Base-by-base conservation (phyloP, 2,888 invertebrate genomes). In the Dynastes tityus region DNA sequence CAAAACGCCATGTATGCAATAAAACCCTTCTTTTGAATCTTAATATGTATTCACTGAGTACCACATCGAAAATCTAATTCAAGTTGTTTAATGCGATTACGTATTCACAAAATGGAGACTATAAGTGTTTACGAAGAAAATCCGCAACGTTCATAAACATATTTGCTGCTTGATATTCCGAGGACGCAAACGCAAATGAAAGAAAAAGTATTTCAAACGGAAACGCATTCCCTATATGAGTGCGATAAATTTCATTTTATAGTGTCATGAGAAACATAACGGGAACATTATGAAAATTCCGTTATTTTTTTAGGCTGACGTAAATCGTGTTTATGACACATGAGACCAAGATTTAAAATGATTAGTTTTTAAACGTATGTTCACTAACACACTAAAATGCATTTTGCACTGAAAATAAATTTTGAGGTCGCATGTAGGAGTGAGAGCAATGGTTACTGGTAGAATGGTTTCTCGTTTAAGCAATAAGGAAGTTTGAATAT, bases 241-340 rank as follows among this genome's bases (percentile, higher is more conserved):
- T 32, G 53, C 76, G 37, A 76, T 76, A 76, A 76, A 76, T 76
- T 67, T 22, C 65, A 45, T 76, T 76, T 76, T 67, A 76, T 65
- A 55, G 76, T 76, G 76, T 76, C 76, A 76, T 58, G 76, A 76
- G 76, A 55, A 76, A 67, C 76, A 73, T 73, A 73, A 73, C 73
- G 2, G 73, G 76, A 55, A 67, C 67, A 76, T 76, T 76, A 76
- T 76, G 65, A 67, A 76, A 76, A 76, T 76, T 76, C 45, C 65
- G 37, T 40, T 76, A 65, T 76, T 76, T 76, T 71, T 76, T 74
- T 67, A 37, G 65, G 32, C 51, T 67, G 51, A 29, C 65, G 65
- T 76, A 65, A 76, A 76, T 76, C 67, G 55, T 16, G 22, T 76
- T 76, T 67, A 76, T 55, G 76, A 67, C 53, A 40, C 55, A 67